phyloP scores from a whole-genome alignment of 2,797 vertebrate species.

The Poeciliopsis gracilis region DNA sequence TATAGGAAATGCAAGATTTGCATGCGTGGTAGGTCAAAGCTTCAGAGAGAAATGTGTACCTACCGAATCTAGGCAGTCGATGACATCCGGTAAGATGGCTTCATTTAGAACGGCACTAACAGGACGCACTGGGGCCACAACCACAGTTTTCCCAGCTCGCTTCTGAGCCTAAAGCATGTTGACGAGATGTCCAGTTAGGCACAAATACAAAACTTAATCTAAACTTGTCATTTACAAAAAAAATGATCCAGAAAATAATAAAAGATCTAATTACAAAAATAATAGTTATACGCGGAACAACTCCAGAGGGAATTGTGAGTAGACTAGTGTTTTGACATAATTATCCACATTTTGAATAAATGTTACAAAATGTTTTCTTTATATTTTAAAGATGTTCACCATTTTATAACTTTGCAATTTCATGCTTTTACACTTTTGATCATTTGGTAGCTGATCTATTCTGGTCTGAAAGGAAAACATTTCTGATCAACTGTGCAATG shows the following conservation, averaged over 20 bases:
- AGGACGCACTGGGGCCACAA: conserved; percentile 46
- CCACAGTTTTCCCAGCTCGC: conserved; percentile 67
- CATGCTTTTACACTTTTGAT: not conserved
- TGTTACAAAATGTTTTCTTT: not conserved
- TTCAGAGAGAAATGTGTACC: conserved; percentile 22
- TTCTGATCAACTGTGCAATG: not conserved
- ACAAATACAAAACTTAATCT: not conserved
- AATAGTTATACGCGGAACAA: not conserved
- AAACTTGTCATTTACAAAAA: not conserved
- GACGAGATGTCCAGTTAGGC: conserved; percentile 1
- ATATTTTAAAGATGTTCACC: not conserved
- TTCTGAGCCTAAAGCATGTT: conserved; percentile 69
- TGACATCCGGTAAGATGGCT: conserved; percentile 45
- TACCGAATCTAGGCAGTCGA: conserved; percentile 45
- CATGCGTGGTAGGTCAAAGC: not conserved
- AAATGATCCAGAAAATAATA: not conserved
- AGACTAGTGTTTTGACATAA: not conserved
- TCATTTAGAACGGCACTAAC: conserved; percentile 54
- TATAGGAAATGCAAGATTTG: not conserved
- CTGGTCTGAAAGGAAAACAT: too few relatives aligned
- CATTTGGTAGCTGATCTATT: not conserved
- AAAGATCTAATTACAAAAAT: not conserved
- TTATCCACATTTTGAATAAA: not conserved
- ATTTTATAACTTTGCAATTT: not conserved
- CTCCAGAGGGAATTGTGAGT: not conserved